Evolutionary conservation across 1,140 invertebrate species (phyloP).

Genomic region (Vollenhovia emeryi): DNA sequence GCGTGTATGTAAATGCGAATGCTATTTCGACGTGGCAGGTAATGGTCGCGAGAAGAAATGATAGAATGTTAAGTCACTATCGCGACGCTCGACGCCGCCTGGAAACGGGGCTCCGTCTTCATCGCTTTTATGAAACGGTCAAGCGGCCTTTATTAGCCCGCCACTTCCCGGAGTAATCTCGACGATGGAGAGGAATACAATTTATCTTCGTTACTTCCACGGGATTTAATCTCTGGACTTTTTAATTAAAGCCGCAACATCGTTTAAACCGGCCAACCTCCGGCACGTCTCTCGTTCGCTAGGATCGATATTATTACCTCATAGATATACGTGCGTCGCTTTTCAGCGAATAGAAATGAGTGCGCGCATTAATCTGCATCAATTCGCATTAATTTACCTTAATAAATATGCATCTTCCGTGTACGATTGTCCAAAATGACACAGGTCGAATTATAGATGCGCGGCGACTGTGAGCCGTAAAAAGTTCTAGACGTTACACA

Average conservation of each 20-base stretch:
- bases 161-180: slow-evolving; percentile 52
- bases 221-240: slow-evolving; percentile 59
- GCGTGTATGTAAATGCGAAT: slow-evolving; percentile 48
- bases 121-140: slow-evolving; percentile 58
- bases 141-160: slow-evolving; percentile 56
- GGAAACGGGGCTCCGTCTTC: slow-evolving; percentile 26
- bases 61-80: slow-evolving; percentile 30
- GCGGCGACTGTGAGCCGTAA: neutral
- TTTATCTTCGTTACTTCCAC: slow-evolving; percentile 58
- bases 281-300: neutral
- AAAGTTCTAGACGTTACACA: neutral
- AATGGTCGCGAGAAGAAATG: slow-evolving; percentile 41
- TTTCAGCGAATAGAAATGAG: slow-evolving; percentile 10
- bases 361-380: neutral
- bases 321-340: neutral
- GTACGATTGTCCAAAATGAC: neutral
- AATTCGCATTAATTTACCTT: slow-evolving; percentile 1
- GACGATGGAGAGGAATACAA: slow-evolving; percentile 55
- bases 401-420: slow-evolving; percentile 31
- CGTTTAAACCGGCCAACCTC: slow-evolving; percentile 31
- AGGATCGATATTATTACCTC: slow-evolving; percentile 42
- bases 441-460: neutral
- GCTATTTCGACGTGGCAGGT: slow-evolving; percentile 9
- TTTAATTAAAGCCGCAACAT: slow-evolving; percentile 52
- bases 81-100: neutral